Evolutionary conservation across 2,888 invertebrate genomes (phyloP).

Genomic region (Baronia brevicornis): DNA sequence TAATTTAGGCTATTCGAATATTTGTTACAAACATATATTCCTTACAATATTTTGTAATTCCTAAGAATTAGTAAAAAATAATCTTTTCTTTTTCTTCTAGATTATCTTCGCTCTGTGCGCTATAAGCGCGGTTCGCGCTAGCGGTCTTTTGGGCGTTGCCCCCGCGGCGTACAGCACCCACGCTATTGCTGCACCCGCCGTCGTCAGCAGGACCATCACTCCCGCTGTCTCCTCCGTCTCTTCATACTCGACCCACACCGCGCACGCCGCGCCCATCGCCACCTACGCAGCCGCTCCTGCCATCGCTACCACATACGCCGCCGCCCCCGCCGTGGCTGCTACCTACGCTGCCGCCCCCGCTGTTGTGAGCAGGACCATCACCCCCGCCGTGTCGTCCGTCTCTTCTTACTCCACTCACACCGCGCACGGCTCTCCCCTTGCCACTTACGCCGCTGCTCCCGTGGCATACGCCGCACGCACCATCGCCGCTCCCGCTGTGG

Average conservation of each 20-base stretch:
- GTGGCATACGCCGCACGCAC: conserved; percentile 35
- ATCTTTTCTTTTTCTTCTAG: conserved; percentile 35
- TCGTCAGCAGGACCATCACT: conserved; percentile 51
- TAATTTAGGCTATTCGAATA: no score
- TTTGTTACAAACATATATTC: no score
- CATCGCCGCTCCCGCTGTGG: conserved; percentile 21
- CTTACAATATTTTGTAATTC: no score
- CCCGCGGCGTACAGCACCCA: conserved; percentile 60
- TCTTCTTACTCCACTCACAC: conserved; percentile 30
- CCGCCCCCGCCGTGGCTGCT: conserved; percentile 27
- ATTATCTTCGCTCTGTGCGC: conserved; percentile 75
- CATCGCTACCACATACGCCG: conserved; percentile 28
- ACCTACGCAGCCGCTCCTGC: conserved; percentile 41
- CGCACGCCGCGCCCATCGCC: conserved; percentile 26
- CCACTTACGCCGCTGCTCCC: conserved; percentile 51
- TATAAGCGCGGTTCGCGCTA: conserved; percentile 73
- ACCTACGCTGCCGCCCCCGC: conserved; percentile 36
- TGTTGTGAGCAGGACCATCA: conserved; percentile 44
- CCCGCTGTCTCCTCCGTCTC: conserved; percentile 45
- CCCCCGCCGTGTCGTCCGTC: conserved; percentile 17
- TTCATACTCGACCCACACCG: conserved; percentile 36
- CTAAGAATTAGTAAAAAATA: conserved; percentile 2
- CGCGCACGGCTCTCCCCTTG: conserved; percentile 25
- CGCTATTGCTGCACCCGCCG: conserved; percentile 22
- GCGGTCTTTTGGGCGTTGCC: conserved; percentile 59